Base-by-base conservation (phyloP, 1,140 invertebrate species). In the Andricus grossulariae region DNA sequence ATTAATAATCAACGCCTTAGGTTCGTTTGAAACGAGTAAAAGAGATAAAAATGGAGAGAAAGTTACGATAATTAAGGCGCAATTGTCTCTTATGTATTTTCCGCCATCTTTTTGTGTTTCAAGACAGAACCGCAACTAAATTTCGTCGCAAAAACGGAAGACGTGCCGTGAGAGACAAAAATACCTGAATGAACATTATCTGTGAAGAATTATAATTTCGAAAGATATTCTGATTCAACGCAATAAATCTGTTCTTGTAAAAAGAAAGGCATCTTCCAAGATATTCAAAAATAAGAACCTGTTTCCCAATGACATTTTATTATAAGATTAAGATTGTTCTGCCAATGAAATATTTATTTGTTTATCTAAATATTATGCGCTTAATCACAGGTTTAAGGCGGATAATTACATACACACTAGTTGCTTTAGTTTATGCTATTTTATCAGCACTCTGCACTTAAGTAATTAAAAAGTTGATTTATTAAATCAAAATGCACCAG, bases 231-330 rank as follows among this genome's bases (percentile, higher is more conserved):
- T 45, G 39, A 45, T 45, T 45, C 39, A 45, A 45, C 8, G 60
- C 25, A 16, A 45, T 16, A 39, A 66, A 66, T 32, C 8, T n/a
- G n/a, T 39, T 66, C 25, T 39, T 39, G 15, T 16, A 39, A 8
- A 66, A 66, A 66, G 60, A 66, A 66, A 66, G 60, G 25, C 60
- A 32, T 13, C 21, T 66, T 66, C 57, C 25, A 66, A 16, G 25
- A 32, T 16, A 66, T 66, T 66, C n/a, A 6, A 54, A 2, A 54
- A 32, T 32, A 32, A 54, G 6, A 66, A 39, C 25, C 39, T 66
- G 60, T 66, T 66, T 66, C n/a, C n/a, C 8, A 57, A 19, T 10
- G 8, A 19, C 25, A 18, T 11, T 18, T 21, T 19, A 19, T 57
- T 21, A 21, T 25, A 25, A 21, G 18, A 57, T n/a, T 57, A 12